phyloP scores from a whole-genome alignment of 2,797 vertebrate species.

The Dipus sagitta region DNA sequence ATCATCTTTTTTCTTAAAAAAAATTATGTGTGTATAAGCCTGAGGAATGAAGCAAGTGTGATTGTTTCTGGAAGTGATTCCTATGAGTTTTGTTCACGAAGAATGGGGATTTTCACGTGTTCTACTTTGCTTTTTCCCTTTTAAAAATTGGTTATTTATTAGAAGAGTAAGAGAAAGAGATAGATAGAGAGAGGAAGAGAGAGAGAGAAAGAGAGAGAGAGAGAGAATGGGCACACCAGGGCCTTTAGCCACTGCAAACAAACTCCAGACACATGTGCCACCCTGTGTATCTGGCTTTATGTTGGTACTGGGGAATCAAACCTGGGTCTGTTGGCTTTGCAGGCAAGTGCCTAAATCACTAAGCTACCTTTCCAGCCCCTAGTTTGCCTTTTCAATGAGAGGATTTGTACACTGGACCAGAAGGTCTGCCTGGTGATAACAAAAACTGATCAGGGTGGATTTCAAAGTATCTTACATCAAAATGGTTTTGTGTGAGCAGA shows the following conservation, averaged over 20 bases:
- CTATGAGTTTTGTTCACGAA: neutral
- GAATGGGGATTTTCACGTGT: neutral
- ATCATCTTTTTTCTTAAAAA: neutral
- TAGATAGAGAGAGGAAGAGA: no score
- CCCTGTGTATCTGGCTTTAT: no score
- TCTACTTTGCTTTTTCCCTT: neutral
- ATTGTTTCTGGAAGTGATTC: neutral
- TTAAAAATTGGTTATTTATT: no score
- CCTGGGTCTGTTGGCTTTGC: no score
- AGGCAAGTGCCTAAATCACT: no score
- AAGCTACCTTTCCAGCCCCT: no score
- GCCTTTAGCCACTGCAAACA: no score
- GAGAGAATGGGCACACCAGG: no score
- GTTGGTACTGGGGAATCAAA: no score
- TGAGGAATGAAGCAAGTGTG: neutral
- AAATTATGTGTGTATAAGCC: neutral
- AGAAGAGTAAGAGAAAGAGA: no score
- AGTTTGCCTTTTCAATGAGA: neutral
- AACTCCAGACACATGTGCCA: no score
- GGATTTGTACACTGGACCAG: neutral
- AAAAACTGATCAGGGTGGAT: neutral
- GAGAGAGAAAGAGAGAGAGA: no score
- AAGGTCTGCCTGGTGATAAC: neutral
- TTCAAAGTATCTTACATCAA: conserved; percentile 3
- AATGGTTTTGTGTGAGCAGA: neutral